phyloP scores from a whole-genome alignment of 2,888 invertebrate genomes.

The Crepidodera aurea region DNA sequence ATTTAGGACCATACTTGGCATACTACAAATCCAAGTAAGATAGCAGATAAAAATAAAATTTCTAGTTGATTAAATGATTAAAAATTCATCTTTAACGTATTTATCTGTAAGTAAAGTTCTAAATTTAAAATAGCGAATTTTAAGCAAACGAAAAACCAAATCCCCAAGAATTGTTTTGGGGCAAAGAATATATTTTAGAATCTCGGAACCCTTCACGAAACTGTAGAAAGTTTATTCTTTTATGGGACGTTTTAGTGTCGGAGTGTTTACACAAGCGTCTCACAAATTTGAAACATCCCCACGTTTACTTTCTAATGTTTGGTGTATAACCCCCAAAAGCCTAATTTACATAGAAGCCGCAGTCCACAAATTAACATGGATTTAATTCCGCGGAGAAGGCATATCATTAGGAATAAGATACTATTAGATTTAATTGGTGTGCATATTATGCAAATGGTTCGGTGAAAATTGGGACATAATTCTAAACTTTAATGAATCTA shows the following conservation, averaged over 20 bases:
- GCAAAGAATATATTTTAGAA: background rate
- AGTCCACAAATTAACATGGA: constrained; percentile 51
- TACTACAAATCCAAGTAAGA: too few species aligned
- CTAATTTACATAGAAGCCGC: constrained; percentile 50
- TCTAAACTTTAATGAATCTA: constrained; percentile 36
- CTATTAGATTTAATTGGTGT: constrained; percentile 47
- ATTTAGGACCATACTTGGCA: too few species aligned
- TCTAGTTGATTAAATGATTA: too few species aligned
- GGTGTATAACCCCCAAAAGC: constrained; percentile 43
- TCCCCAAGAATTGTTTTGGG: too few species aligned
- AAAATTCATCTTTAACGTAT: too few species aligned
- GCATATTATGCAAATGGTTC: constrained; percentile 38
- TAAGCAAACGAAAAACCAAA: too few species aligned
- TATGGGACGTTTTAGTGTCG: background rate
- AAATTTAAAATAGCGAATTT: too few species aligned
- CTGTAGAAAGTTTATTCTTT: constrained; percentile 10
- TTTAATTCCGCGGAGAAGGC: constrained; percentile 46
- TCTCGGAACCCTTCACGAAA: background rate
- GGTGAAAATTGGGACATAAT: constrained; percentile 35
- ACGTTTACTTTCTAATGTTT: constrained; percentile 29
- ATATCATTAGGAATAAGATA: constrained; percentile 50
- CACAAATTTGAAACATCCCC: constrained; percentile 12
- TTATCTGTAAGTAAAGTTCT: too few species aligned
- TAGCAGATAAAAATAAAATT: too few species aligned
- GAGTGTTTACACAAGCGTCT: constrained; percentile 9